A percentile compares a stretch with the other conserved stretches of the same genome.
Conservation (phyloP, 2,797 vertebrate species). For the Gila robusta region DNA sequence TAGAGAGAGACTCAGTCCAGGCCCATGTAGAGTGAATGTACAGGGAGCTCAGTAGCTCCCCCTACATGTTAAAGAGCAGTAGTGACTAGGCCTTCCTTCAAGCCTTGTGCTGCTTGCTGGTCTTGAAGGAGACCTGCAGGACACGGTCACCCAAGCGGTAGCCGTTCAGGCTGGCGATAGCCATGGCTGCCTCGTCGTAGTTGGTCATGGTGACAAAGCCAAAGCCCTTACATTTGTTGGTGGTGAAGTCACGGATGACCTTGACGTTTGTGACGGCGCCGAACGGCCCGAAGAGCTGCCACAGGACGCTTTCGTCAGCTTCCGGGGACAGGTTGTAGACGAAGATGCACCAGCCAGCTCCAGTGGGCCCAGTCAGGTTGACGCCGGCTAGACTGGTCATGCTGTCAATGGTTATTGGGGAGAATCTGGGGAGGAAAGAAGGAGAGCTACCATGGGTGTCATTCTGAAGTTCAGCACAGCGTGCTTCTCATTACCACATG, state of each 20-base stretch:
- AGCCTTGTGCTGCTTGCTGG: constrained; percentile 99
- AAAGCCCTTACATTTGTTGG: constrained; percentile 99
- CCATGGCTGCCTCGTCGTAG: constrained; percentile 98
- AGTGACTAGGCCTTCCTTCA: constrained; percentile 76
- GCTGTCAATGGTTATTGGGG: constrained; percentile 95
- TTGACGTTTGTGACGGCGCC: constrained; percentile 97
- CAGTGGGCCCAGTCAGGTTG: constrained; percentile 88
- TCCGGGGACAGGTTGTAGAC: constrained; percentile 98
- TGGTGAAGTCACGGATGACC: constrained; percentile 97
- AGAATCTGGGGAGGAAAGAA: constrained; percentile 96
- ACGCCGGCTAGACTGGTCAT: constrained; percentile 94
- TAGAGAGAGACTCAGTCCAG: constrained; percentile 85
- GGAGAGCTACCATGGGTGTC: constrained; percentile 98
- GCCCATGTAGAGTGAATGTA: constrained; percentile 83
- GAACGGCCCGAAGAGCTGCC: constrained; percentile 98
- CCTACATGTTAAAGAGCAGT: constrained; percentile 76
- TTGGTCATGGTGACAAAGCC: constrained; percentile 99
- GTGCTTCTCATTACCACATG: constrained; percentile 63
- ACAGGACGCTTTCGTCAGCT: constrained; percentile 96
- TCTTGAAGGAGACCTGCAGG: constrained; percentile 99
- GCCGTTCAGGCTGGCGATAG: constrained; percentile 96
- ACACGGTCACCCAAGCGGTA: constrained; percentile 95
- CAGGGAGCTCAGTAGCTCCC: constrained; percentile 74
- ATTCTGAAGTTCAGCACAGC: constrained; percentile 85
- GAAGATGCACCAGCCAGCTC: constrained; percentile 97